Base-by-base conservation (phyloP, 2,113 vertebrate genomes). In the Silurus glanis region DNA sequence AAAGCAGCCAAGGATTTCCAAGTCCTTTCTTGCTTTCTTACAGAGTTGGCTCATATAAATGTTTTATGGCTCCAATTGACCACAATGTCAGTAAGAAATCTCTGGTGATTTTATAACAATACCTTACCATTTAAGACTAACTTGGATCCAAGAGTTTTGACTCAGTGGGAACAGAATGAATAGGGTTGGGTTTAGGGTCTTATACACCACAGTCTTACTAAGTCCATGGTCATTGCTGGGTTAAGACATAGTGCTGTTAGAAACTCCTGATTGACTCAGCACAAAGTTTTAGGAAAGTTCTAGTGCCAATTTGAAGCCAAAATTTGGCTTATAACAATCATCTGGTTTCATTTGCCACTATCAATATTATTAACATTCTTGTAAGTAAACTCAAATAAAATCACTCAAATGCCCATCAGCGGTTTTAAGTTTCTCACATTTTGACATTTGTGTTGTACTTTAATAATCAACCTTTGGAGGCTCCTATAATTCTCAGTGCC, bases 251-350 rank as follows among this genome's bases (percentile, higher is more conserved):
- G 45, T 51, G 45, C 45, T 64, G 10, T 51, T 49, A 82, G 45
- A 23, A 82, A 12, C 58, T 81, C 10, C 58, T 81, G 80, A 59
- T 82, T 19, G 37, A 64, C 37, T 82, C 80, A 82, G 80, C 80
- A 64, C 58, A 81, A 81, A 62, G 37, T 62, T 81, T 47, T 19
- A 6, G 37, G 19, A 49, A 59, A 64, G 10, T 49, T 62, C 19
- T 62, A 81, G 28, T 0, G 12, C 80, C 45, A 49, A 82, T 47
- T 49, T 37, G 37, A 37, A 37, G 37, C 37, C 37, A 37, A 37
- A 37, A 37, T 47, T 47, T 72, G 37, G 7, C 16, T 47, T 19
- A 47, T 47, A 72, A 19, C 12, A 51, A n/a, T 13, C 9, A 51
- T 53, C 21, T 13, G 2, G 51, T 23, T 45, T 71, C 9, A 72